phyloP scores from a whole-genome alignment of 2,797 vertebrate species.

The Esox lucius region DNA sequence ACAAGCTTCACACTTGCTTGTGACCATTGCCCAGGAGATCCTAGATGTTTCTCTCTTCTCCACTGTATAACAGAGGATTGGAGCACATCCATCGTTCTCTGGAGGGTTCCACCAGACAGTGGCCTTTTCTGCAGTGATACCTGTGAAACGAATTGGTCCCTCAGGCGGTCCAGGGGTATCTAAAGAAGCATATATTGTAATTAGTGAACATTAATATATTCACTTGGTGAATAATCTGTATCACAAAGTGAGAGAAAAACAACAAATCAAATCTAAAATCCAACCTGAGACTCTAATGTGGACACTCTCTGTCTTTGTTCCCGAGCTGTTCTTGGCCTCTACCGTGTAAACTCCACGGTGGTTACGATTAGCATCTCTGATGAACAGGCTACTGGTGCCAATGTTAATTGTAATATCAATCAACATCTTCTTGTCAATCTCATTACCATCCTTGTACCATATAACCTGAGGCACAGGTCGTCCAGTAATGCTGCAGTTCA shows the following conservation, averaged over 20 bases:
- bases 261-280: constrained; percentile 22
- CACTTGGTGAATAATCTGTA: background rate
- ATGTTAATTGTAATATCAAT: constrained; percentile 81
- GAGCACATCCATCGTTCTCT: constrained; percentile 92
- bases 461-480: constrained; percentile 90
- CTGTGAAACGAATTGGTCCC: constrained; percentile 94
- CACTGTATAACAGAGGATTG: constrained; percentile 89
- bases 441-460: constrained; percentile 94
- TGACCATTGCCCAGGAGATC: constrained; percentile 92
- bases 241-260: constrained; percentile 4
- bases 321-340: constrained; percentile 94
- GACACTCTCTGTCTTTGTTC: constrained; percentile 86
- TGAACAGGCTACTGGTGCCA: constrained; percentile 88
- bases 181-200: constrained; percentile 58
- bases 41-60: constrained; percentile 98
- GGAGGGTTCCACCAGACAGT: constrained; percentile 98
- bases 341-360: constrained; percentile 92
- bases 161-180: constrained; percentile 92
- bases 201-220: background rate
- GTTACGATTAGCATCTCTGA: constrained; percentile 88
- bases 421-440: constrained; percentile 89
- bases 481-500: constrained; percentile 87
- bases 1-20: constrained; percentile 92
- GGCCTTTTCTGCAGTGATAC: constrained; percentile 91
- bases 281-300: constrained; percentile 95